Conservation (phyloP, 2,888 invertebrate genomes). For the Branchellion lobata region DNA sequence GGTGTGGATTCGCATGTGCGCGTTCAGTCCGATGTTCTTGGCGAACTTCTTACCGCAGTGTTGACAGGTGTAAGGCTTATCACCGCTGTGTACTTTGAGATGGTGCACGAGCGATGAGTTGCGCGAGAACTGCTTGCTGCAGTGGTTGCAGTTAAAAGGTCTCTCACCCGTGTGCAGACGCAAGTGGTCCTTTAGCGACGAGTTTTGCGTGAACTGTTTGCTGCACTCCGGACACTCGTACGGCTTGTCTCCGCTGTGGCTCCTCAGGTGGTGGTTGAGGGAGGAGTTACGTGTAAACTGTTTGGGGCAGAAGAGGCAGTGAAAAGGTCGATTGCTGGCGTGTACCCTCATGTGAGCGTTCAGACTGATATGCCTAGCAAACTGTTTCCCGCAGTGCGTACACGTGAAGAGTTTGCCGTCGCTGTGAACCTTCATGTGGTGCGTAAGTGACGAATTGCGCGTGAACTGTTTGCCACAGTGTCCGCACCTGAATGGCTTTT, state of each 20-base stretch:
- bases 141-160: constrained; percentile 43
- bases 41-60: constrained; percentile 41
- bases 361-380: constrained; percentile 53
- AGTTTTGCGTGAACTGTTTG: constrained; percentile 44
- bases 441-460: constrained; percentile 26
- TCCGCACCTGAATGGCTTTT: constrained; percentile 35
- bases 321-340: constrained; percentile 36
- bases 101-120: constrained; percentile 35
- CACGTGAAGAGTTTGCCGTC: constrained; percentile 53
- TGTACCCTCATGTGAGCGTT: constrained; percentile 42
- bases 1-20: constrained; percentile 43
- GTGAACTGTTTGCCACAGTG: constrained; percentile 44
- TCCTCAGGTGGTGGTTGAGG: constrained; percentile 37
- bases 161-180: constrained; percentile 43
- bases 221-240: constrained; percentile 43
- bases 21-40: constrained; percentile 43
- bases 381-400: constrained; percentile 53
- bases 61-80: constrained; percentile 41
- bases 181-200: constrained; percentile 41
- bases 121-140: constrained; percentile 38
- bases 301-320: constrained; percentile 42
- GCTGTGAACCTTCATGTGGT: constrained; percentile 54
- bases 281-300: constrained; percentile 40
- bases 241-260: constrained; percentile 43
- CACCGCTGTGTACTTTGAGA: constrained; percentile 37